Evolutionary conservation across 2,888 invertebrate species (phyloP).

Genomic region (Lasioglossum malachurum): DNA sequence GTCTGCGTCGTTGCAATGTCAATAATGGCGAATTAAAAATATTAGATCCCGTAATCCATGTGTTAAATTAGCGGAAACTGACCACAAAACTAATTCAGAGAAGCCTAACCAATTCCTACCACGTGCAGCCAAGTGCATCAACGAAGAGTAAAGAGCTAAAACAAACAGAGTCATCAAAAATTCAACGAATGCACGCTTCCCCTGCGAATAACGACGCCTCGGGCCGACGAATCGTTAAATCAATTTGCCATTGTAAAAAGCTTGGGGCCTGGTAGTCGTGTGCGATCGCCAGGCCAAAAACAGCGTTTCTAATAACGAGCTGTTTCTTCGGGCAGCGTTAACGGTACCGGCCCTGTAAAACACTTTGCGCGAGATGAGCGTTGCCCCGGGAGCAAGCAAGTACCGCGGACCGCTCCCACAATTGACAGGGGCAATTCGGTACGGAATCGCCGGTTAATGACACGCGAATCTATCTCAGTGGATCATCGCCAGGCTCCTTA

Average conservation of each 20-base stretch:
- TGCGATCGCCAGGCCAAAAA: constrained; percentile 15
- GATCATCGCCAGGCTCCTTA: constrained; percentile 71
- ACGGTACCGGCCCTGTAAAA: constrained; percentile 44
- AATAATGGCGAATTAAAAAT: background rate
- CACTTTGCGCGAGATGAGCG: constrained; percentile 13
- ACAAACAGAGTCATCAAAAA: background rate
- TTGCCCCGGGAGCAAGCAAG: constrained; percentile 18
- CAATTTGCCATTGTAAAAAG: constrained; percentile 16
- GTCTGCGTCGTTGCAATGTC: too few species aligned
- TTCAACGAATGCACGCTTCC: background rate
- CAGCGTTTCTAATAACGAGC: constrained; percentile 38
- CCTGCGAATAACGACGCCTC: background rate
- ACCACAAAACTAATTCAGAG: background rate
- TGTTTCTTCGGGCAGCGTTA: constrained; percentile 22
- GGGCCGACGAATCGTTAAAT: background rate
- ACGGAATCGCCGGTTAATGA: constrained; percentile 72
- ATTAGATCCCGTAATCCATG: background rate
- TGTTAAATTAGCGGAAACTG: background rate
- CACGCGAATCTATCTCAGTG: constrained; percentile 72
- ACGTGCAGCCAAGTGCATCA: background rate
- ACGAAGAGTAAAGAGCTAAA: background rate
- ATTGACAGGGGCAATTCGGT: constrained; percentile 62
- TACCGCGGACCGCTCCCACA: constrained; percentile 43
- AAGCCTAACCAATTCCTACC: background rate
- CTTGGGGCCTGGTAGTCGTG: constrained; percentile 13